These are phyloP conservation scores for Carettochelys insculpta DNA, from an alignment of 2,113 vertebrate species.

Conservation along the genomic window DNA sequence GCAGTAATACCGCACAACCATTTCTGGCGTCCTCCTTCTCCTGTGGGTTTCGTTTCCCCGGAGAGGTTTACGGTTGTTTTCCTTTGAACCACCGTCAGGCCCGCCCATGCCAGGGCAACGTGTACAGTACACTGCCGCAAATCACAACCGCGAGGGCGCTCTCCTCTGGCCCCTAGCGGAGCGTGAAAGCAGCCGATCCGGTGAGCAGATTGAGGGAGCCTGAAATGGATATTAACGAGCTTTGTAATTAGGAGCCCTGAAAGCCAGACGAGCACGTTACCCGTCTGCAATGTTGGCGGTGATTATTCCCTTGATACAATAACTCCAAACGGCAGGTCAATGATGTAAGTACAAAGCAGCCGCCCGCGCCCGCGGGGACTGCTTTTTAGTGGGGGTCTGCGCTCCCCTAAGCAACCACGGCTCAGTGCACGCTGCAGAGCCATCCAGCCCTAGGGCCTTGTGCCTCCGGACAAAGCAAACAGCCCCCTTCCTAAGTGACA, in stretches of 20 bases:
- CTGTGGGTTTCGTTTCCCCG: neutral
- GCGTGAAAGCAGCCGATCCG: conserved; percentile 63
- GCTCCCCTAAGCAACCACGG: too few species aligned
- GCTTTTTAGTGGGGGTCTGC: conserved; percentile 4
- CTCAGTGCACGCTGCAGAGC: too few species aligned
- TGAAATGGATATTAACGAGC: conserved; percentile 67
- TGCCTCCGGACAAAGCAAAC: neutral
- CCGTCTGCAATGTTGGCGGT: conserved; percentile 65
- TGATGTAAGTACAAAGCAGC: conserved; percentile 63
- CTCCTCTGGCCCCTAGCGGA: conserved; percentile 61
- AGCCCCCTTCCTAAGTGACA: neutral
- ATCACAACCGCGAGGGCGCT: conserved; percentile 38
- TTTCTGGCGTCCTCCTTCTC: neutral
- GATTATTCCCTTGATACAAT: conserved; percentile 68
- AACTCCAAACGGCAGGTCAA: conserved; percentile 56
- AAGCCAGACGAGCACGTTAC: conserved; percentile 49
- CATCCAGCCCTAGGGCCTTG: neutral
- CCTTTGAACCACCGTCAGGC: neutral
- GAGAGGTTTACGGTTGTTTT: neutral
- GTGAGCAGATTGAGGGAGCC: conserved; percentile 63
- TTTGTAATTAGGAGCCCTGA: conserved; percentile 66
- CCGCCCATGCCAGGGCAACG: conserved; percentile 34
- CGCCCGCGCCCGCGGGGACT: conserved; percentile 34
- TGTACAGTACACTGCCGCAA: conserved; percentile 34
- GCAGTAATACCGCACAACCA: neutral